phyloP scores from a whole-genome alignment of 1,140 invertebrate species.

The Doryteuthis pealeii region DNA sequence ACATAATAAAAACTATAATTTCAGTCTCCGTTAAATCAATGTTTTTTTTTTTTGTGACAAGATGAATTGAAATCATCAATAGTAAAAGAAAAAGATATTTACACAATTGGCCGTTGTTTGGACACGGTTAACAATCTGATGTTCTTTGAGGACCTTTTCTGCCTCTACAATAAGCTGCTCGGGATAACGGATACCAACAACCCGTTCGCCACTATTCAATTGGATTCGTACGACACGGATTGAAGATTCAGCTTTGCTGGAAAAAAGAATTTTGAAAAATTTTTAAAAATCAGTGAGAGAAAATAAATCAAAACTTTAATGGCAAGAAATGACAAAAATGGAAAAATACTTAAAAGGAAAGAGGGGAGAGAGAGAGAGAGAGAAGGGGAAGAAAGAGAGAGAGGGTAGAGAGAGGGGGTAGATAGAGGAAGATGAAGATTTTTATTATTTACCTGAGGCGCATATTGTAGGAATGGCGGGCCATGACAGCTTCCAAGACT shows the following conservation, averaged over 20 bases:
- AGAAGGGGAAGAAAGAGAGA: too few relatives aligned
- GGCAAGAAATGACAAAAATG: too few relatives aligned
- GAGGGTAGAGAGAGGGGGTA: too few relatives aligned
- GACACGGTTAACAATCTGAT: conserved; percentile 25
- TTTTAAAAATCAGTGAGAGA: neutral
- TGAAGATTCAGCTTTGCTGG: conserved; percentile 48
- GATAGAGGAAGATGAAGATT: too few relatives aligned
- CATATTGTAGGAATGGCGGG: conserved; percentile 36
- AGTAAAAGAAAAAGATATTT: conserved; percentile 9
- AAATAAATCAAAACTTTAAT: neutral
- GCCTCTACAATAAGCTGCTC: conserved; percentile 48
- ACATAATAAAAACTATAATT: too few relatives aligned
- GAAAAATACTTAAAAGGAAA: too few relatives aligned
- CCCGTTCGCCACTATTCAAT: conserved; percentile 48
- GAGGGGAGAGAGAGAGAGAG: too few relatives aligned
- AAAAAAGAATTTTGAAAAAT: conserved; percentile 29
- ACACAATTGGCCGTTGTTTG: conserved; percentile 17
- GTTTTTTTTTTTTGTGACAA: too few relatives aligned
- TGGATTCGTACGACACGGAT: conserved; percentile 52
- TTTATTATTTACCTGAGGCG: conserved; percentile 44
- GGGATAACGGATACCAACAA: conserved; percentile 54
- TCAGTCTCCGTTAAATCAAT: too few relatives aligned
- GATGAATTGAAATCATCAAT: too few relatives aligned
- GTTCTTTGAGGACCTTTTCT: conserved; percentile 43
- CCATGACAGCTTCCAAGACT: conserved; percentile 44